Conservation (phyloP, 2,888 invertebrate species). For the Polietes domitor region DNA sequence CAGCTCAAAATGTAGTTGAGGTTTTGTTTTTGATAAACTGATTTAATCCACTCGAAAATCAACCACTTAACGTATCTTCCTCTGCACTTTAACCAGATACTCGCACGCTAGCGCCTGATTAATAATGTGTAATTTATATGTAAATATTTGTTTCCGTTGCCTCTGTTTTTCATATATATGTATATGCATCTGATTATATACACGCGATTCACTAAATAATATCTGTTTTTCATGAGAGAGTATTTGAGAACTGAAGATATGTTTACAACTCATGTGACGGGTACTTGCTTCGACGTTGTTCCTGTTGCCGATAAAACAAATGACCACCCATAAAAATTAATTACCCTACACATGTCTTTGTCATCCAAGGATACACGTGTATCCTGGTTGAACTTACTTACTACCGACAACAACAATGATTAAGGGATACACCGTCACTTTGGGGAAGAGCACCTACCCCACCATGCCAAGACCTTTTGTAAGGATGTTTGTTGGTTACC, state of each 20-base stretch:
- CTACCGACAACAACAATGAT: constrained; percentile 36
- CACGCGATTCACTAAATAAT: constrained; percentile 47
- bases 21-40: too few species aligned
- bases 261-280: constrained; percentile 16
- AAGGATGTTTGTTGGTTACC: constrained; percentile 48
- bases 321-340: constrained; percentile 35
- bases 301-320: constrained; percentile 40
- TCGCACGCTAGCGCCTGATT: constrained; percentile 39
- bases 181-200: background rate
- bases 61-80: too few species aligned
- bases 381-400: constrained; percentile 67
- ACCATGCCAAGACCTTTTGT: background rate
- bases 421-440: background rate
- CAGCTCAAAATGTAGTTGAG: too few species aligned
- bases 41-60: too few species aligned
- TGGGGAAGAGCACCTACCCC: background rate
- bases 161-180: constrained; percentile 16
- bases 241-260: too few species aligned
- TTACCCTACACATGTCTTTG: constrained; percentile 37
- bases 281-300: constrained; percentile 2
- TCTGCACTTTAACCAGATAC: background rate
- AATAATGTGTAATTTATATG: constrained; percentile 18
- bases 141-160: constrained; percentile 11
- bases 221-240: background rate
- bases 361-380: constrained; percentile 40